Percentiles rank a stretch among this genome's conserved stretches.
Conservation (phyloP, 2,888 invertebrate species). For the Leucozona laternaria region DNA sequence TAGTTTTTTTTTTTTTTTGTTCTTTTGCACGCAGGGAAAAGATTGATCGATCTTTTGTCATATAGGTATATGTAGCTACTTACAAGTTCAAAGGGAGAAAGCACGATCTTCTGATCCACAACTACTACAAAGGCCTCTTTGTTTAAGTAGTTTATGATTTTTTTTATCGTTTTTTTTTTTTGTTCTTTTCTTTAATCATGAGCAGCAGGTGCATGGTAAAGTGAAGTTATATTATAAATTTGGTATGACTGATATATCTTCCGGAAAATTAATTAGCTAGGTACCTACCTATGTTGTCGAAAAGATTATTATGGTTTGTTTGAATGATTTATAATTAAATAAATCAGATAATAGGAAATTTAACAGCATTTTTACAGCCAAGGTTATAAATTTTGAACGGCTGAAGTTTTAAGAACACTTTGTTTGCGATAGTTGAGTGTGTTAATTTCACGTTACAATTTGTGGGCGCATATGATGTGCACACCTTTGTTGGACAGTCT, state of each 20-base stretch:
- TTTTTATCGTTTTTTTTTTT: conserved; percentile 17
- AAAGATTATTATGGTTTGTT: not conserved
- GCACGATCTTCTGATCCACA: conserved; percentile 16
- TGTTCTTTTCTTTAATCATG: conserved; percentile 3
- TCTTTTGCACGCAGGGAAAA: conserved; percentile 3
- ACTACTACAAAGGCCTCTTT: conserved; percentile 23
- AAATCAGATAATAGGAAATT: too few species aligned
- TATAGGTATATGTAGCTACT: not conserved
- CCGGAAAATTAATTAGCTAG: not conserved
- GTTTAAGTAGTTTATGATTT: conserved; percentile 41
- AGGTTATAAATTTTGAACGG: too few species aligned
- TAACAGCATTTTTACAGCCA: too few species aligned
- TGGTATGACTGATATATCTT: not conserved
- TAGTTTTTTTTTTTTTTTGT: not conserved
- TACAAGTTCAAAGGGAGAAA: conserved; percentile 41
- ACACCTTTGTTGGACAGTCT: too few species aligned
- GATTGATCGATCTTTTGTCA: conserved; percentile 20
- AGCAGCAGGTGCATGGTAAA: conserved; percentile 23
- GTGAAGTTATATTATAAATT: not conserved
- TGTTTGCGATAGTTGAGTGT: too few species aligned
- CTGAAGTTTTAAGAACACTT: too few species aligned
- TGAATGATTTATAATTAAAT: not conserved
- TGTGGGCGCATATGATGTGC: too few species aligned
- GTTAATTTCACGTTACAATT: too few species aligned
- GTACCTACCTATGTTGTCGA: not conserved